phyloP scores from a whole-genome alignment of 2,113 vertebrate species.

The Gorsachius goisagi region DNA sequence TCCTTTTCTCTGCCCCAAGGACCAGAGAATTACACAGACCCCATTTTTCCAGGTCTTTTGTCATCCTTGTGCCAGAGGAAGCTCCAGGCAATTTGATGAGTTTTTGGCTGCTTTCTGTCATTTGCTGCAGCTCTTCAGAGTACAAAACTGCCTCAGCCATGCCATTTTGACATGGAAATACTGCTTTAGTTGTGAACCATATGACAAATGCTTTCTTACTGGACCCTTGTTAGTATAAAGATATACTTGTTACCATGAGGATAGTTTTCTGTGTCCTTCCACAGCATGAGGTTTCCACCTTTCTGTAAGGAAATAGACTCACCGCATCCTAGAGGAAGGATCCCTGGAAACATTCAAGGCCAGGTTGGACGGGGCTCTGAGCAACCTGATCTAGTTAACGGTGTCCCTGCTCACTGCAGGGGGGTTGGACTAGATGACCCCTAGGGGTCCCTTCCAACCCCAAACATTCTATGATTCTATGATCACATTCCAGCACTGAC shows the following conservation, averaged over 20 bases:
- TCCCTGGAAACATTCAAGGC: too few relatives aligned
- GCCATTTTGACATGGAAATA: background rate
- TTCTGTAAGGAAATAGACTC: background rate
- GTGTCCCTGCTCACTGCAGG: too few relatives aligned
- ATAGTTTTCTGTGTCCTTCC: background rate
- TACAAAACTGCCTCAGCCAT: background rate
- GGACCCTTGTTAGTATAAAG: background rate
- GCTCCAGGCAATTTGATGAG: background rate
- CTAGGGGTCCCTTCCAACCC: too few relatives aligned
- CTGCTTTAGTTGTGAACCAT: background rate
- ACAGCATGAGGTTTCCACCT: background rate
- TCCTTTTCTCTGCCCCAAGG: background rate
- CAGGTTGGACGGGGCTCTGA: too few relatives aligned
- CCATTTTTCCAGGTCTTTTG: background rate
- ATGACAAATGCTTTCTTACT: background rate
- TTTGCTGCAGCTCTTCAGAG: background rate
- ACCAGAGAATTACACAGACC: background rate
- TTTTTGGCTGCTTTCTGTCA: background rate
- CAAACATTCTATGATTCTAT: too few relatives aligned
- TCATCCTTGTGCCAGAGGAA: background rate
- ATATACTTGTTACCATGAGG: background rate
- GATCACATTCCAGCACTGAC: background rate
- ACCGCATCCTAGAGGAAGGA: background rate
- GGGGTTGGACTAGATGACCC: too few relatives aligned
- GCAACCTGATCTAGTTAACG: too few relatives aligned